Evolutionary conservation across 2,888 invertebrate genomes (phyloP), one percentile per base, ranked within the genome.

Genomic region (Loripinus fragilis): DNA sequence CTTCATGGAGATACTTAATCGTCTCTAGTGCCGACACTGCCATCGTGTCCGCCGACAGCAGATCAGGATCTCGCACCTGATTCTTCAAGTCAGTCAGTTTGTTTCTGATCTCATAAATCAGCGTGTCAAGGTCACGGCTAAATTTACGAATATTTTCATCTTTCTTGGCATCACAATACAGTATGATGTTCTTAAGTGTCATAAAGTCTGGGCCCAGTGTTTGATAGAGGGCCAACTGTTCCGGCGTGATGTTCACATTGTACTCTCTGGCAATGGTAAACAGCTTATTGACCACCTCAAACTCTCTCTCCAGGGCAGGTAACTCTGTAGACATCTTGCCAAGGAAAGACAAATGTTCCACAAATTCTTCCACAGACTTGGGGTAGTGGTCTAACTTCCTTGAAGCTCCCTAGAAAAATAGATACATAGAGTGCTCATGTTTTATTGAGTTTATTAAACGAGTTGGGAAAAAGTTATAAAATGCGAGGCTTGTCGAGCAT

Each of bases 81-180:
- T 89, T 90, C 85, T 91, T 93, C 45, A 93, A 86, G 50, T 92
- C 90, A 80, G 90, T 89, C 72, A 93, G 86, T 71, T 89, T 89
- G 68, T 83, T 78, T 20, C 90, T 86, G 66, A 93, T 93, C 73
- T 90, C 87, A 76, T 87, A 85, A 66, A 93, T 92, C 23, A 93
- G 88, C 0, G 83, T 83, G 76, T 93, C 92, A 38, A 93, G 87
- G 76, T 93, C 91, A 7, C 88, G 85, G 71, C 91, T 91, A 87
- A 93, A 93, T 83, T 93, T 92, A 35, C 92, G 86, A 45, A 93
- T 93, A 78, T 93, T 93, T 80, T 93, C 93, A 76, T 94, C 93
- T 73, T 93, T 93, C 85, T 93, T 93, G 35, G 93, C 93, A 81
- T 94, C 93, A 81, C 92, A 91, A 83, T 89, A 93, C 70, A 93